These are phyloP conservation scores for Hoplias malabaricus DNA, from an alignment of 2,113 vertebrate species.

Conservation along the genomic window DNA sequence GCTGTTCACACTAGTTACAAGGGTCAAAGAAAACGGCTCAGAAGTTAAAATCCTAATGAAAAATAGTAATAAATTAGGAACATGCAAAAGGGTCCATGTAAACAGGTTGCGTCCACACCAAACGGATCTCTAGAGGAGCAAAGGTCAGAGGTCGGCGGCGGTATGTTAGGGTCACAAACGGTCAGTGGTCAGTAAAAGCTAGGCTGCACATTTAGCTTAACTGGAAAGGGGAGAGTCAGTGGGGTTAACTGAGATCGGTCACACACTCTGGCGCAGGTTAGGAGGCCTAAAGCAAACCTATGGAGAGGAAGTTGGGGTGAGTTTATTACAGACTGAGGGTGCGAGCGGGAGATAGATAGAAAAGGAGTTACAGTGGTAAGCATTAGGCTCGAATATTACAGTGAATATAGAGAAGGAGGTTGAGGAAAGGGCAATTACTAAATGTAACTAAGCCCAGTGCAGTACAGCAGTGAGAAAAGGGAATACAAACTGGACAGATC, in stretches of 20 bases:
- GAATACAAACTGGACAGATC: background rate
- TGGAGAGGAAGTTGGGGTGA: background rate
- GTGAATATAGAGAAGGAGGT: background rate
- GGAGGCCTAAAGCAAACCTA: background rate
- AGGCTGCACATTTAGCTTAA: slow-evolving; percentile 39
- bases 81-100: background rate
- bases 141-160: slow-evolving; percentile 52
- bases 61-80: slow-evolving; percentile 27
- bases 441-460: background rate
- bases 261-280: background rate
- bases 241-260: slow-evolving; percentile 40
- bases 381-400: background rate
- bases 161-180: slow-evolving; percentile 56
- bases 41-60: background rate
- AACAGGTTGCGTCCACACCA: slow-evolving; percentile 40
- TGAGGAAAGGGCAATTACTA: background rate
- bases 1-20: background rate
- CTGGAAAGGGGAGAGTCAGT: slow-evolving; percentile 47
- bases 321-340: background rate
- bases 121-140: slow-evolving; percentile 11
- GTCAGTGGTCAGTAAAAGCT: slow-evolving; percentile 59
- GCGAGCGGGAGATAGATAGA: background rate
- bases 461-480: background rate
- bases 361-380: background rate
- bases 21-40: background rate